Conservation (phyloP, 2,888 invertebrate species). For the Synanthedon formicaeformis region DNA sequence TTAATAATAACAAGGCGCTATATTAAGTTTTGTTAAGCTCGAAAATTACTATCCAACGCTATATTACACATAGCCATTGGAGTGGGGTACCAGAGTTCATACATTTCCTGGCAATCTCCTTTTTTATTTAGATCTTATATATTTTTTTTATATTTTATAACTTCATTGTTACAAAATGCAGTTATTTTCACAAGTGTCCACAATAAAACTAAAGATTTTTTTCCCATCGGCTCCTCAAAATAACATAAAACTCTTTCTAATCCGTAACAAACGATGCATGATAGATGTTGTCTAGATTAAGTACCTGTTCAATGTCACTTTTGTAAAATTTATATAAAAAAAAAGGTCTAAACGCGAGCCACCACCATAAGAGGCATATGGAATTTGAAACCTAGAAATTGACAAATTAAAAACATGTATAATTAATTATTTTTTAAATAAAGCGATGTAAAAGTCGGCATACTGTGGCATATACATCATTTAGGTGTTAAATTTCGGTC, state of each 20-base stretch:
- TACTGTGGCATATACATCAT: slow-evolving; percentile 18
- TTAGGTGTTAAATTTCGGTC: slow-evolving; percentile 19
- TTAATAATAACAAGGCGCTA: too few relatives aligned
- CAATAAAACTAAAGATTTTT: slow-evolving; percentile 23
- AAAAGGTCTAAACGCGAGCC: slow-evolving; percentile 34
- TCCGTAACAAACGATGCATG: slow-evolving; percentile 45
- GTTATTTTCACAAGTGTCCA: slow-evolving; percentile 43
- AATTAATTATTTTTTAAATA: slow-evolving; percentile 6
- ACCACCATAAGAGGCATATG: slow-evolving; percentile 44
- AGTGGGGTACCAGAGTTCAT: too few relatives aligned
- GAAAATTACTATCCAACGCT: too few relatives aligned
- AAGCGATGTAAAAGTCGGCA: slow-evolving; percentile 11
- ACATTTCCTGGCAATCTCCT: too few relatives aligned
- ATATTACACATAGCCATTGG: too few relatives aligned
- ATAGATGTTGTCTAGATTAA: slow-evolving; percentile 41
- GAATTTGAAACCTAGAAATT: slow-evolving; percentile 32
- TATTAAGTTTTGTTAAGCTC: too few relatives aligned
- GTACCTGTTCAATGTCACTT: slow-evolving; percentile 25
- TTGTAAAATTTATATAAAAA: slow-evolving; percentile 13
- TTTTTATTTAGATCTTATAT: too few relatives aligned
- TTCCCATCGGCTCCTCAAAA: slow-evolving; percentile 53
- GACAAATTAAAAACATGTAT: slow-evolving; percentile 18
- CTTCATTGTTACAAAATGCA: not conserved
- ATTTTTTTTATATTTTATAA: too few relatives aligned
- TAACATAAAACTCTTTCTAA: slow-evolving; percentile 21